Percentiles rank a stretch among this genome's conserved stretches.
phyloP scores from a whole-genome alignment of 2,888 invertebrate species.

The Conops quadrifasciatus region DNA sequence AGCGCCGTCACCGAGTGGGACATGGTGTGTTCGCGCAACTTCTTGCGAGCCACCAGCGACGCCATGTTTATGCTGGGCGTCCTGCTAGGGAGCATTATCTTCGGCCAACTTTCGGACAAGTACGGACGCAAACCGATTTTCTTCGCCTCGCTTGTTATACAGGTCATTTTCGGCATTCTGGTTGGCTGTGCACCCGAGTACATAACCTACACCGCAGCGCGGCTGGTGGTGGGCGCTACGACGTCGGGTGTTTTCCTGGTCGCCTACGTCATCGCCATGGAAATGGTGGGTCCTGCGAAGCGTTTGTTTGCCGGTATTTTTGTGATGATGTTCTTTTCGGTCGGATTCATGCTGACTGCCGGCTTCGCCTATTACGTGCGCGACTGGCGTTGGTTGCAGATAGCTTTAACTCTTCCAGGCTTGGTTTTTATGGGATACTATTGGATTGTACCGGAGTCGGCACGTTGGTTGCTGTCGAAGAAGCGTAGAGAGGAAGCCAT shows the following conservation, averaged over 20 bases:
- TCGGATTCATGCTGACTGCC: conserved; percentile 76
- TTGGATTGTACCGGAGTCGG: conserved; percentile 81
- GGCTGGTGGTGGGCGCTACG: conserved; percentile 76
- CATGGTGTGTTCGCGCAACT: conserved; percentile 73
- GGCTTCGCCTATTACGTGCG: conserved; percentile 73
- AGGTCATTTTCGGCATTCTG: conserved; percentile 73
- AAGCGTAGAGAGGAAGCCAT: conserved; percentile 72
- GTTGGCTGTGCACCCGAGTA: conserved; percentile 76
- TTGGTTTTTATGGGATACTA: conserved; percentile 74
- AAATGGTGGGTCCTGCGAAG: conserved; percentile 77
- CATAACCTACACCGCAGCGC: conserved; percentile 72
- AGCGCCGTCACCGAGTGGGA: conserved; percentile 76
- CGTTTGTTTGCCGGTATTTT: conserved; percentile 76
- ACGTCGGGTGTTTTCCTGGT: conserved; percentile 81
- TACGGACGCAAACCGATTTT: conserved; percentile 77
- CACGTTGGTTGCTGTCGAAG: conserved; percentile 75
- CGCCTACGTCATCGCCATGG: conserved; percentile 80
- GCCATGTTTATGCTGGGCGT: conserved; percentile 75
- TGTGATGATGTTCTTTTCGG: conserved; percentile 78
- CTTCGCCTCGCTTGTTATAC: conserved; percentile 75
- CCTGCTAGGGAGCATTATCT: conserved; percentile 75
- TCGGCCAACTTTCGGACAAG: conserved; percentile 78
- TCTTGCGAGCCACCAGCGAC: conserved; percentile 73
- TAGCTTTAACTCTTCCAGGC: conserved; percentile 76
- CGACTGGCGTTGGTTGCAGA: conserved; percentile 76